phyloP scores from a whole-genome alignment of 2,888 invertebrate species.

The Hyposoter didymator region DNA sequence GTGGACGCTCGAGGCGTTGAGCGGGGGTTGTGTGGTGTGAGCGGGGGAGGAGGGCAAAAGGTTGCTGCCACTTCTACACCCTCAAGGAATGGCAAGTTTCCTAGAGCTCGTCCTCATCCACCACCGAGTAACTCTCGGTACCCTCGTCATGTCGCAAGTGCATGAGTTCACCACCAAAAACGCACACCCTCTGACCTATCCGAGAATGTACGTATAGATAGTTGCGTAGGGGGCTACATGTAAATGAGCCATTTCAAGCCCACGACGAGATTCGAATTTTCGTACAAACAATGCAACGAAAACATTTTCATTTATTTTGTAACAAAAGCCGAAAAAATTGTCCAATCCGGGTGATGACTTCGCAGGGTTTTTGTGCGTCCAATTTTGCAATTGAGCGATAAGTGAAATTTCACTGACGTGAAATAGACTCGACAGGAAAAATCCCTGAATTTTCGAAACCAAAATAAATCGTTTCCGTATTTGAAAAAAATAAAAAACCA shows the following conservation, averaged over 20 bases:
- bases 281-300: neutral
- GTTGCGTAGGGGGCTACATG: neutral
- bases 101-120: slow-evolving; percentile 24
- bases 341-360: neutral
- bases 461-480: too few species aligned
- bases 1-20: slow-evolving; percentile 33
- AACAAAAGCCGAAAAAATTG: neutral
- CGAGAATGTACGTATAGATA: neutral
- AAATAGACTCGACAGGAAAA: too few species aligned
- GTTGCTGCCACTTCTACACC: slow-evolving; percentile 44
- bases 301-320: neutral
- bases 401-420: too few species aligned
- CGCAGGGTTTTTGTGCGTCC: neutral
- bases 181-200: slow-evolving; percentile 13
- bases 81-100: slow-evolving; percentile 50
- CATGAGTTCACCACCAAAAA: slow-evolving; percentile 65
- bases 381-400: too few species aligned
- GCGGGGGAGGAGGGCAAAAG: slow-evolving; percentile 3
- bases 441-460: too few species aligned
- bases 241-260: neutral
- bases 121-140: slow-evolving; percentile 19
- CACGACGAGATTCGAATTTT: neutral
- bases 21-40: slow-evolving; percentile 17
- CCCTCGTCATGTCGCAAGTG: slow-evolving; percentile 56
- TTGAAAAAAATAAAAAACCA: too few species aligned